A percentile compares a stretch with the other conserved stretches of the same genome.
Evolutionary conservation across 1,140 invertebrate genomes (phyloP).

Genomic region (Zaprionus ghesquierei): DNA sequence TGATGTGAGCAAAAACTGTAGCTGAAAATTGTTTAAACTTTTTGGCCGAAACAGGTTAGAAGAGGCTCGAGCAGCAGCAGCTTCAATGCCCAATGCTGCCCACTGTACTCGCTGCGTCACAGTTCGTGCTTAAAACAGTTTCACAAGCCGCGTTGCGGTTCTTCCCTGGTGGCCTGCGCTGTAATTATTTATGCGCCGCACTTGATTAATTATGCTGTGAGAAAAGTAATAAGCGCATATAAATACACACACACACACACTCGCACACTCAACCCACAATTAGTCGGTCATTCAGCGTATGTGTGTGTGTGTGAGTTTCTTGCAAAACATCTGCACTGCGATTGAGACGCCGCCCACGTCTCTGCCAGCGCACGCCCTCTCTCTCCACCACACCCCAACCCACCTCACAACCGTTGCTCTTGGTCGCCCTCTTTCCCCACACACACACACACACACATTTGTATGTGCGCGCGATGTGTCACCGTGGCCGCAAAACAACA

Average conservation of each 20-base stretch:
- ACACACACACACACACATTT: not conserved
- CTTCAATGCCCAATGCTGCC: not conserved
- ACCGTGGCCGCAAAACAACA: slow-evolving; percentile 52
- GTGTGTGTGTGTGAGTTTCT: slow-evolving; percentile 5
- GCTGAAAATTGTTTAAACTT: slow-evolving; percentile 12
- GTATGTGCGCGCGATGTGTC: slow-evolving; percentile 45
- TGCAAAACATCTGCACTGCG: slow-evolving; percentile 42
- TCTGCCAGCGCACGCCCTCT: not conserved
- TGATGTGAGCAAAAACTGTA: slow-evolving; percentile 58
- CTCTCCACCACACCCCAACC: not conserved
- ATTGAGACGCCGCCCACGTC: slow-evolving; percentile 39
- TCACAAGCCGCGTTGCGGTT: not conserved
- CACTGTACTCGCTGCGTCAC: not conserved
- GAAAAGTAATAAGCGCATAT: not conserved
- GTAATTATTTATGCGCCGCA: slow-evolving; percentile 1
- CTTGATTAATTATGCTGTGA: slow-evolving; percentile 47
- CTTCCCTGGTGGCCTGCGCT: not conserved
- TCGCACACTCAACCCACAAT: slow-evolving; percentile 4
- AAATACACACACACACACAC: not conserved
- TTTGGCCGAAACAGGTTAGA: slow-evolving; percentile 38
- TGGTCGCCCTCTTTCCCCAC: not conserved
- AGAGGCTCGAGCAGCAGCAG: no score
- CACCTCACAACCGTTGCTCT: not conserved
- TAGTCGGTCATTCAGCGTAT: slow-evolving; percentile 22
- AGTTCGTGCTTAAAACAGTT: slow-evolving; percentile 17